Base-by-base conservation (phyloP, 2,888 invertebrate genomes). In the Opisthograptis luteolata region DNA sequence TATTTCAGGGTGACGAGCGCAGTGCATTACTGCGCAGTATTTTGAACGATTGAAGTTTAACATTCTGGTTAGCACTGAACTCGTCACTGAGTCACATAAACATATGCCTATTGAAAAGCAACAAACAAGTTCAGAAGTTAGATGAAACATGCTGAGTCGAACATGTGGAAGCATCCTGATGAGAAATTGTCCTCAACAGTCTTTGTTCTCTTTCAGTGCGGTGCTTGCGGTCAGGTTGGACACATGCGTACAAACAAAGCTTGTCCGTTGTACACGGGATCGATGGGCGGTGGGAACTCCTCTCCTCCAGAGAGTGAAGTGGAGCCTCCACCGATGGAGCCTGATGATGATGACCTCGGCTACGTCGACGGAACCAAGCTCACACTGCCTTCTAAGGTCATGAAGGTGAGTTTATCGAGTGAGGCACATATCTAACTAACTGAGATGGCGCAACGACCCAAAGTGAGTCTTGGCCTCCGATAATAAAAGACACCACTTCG, bases 301-400 rank as follows among this genome's bases (percentile, higher is more conserved):
- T 77, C 91, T 73, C 84, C 87, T 1, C 82, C 80, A 0, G 80
- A 73, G 66, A 94, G 96, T 68, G 97, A 97, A 69, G 95, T 95
- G 69, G 96, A 96, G 66, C 96, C 96, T 63, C 94, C 95, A 49
- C 94, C 94, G 64, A 94, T 94, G 66, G 87, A 95, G 10, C 94
- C 94, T 47, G 94, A 94, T 5, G 96, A 97, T 40, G 96, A 96
- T 68, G 96, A 97, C 76, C 90, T 97, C 45, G 96, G 97, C 0
- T 98, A 97, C 80, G 96, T 98, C 0, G 98, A 98, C 61, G 98
- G 98, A 8, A 98, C 98, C 0, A 98, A 98, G 86, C 94, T 98
- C 0, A 98, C 96, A 43, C 85, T 98, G 19, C 96, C 97, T 8
- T 94, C 97, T 36, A 97, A 96, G 80, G 87, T 98, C 7, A 92